A percentile compares a stretch with the other conserved stretches of the same genome.
Evolutionary conservation across 2,888 invertebrate species (phyloP).

Genomic region (Elmis aenea): DNA sequence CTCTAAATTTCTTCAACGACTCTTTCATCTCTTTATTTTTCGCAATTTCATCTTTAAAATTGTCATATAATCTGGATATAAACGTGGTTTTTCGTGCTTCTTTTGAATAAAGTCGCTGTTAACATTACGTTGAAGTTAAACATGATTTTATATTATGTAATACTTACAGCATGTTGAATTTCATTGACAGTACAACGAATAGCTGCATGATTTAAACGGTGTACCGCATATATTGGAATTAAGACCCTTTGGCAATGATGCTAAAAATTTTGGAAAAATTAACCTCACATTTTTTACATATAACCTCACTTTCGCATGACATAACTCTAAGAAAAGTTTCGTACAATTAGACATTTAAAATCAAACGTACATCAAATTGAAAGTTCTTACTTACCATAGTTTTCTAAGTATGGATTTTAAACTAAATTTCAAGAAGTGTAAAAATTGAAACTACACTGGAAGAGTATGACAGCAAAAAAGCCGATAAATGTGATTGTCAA

Average conservation of each 20-base stretch:
- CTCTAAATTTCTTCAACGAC: slow-evolving; percentile 88
- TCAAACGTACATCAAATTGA: no score
- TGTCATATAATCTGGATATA: slow-evolving; percentile 82
- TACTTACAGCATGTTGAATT: slow-evolving; percentile 23
- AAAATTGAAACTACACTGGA: no score
- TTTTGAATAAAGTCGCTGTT: slow-evolving; percentile 48
- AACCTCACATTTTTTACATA: neutral
- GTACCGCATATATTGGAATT: slow-evolving; percentile 19
- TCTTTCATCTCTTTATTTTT: slow-evolving; percentile 99
- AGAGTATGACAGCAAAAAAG: no score
- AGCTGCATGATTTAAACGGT: slow-evolving; percentile 22
- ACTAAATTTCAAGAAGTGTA: no score
- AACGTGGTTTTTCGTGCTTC: slow-evolving; percentile 62
- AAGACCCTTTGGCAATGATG: slow-evolving; percentile 21
- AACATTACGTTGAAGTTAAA: slow-evolving; percentile 3
- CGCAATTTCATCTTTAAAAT: slow-evolving; percentile 88
- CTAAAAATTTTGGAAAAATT: slow-evolving; percentile 13
- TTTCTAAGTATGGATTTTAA: no score
- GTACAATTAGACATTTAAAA: no score
- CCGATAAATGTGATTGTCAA: no score
- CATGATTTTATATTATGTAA: neutral
- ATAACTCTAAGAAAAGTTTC: no score
- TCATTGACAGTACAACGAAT: slow-evolving; percentile 12
- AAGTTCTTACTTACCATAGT: no score
- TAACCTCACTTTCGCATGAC: neutral